Evolutionary conservation across 2,797 vertebrate species (phyloP).

Genomic region (Argya squamiceps): DNA sequence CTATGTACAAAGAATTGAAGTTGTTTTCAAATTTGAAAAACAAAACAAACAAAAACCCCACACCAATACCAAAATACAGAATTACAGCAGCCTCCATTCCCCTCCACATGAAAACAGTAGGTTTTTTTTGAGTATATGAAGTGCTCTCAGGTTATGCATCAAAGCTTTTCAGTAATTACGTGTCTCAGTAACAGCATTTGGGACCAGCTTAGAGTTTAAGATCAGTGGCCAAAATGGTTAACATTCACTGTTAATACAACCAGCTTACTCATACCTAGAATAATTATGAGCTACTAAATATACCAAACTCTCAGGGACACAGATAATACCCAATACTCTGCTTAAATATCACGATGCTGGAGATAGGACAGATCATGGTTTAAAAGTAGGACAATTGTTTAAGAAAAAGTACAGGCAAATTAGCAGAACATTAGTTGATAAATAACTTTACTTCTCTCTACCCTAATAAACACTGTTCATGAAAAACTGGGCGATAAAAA

Average conservation of each 20-base stretch:
- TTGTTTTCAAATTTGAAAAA: neutral
- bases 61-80: neutral
- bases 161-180: neutral
- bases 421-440: neutral
- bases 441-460: neutral
- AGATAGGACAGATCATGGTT: neutral
- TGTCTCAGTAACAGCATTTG: neutral
- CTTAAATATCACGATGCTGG: neutral
- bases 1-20: neutral
- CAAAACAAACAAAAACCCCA: neutral
- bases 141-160: neutral
- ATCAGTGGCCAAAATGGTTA: conserved; percentile 1
- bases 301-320: conserved; percentile 40
- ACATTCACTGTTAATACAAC: conserved; percentile 29
- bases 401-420: conserved; percentile 11
- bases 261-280: conserved; percentile 14
- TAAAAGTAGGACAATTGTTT: conserved; percentile 48
- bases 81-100: neutral
- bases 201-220: neutral
- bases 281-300: conserved; percentile 66
- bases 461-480: neutral
- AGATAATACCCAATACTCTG: conserved; percentile 46
- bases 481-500: neutral
- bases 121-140: neutral
- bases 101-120: neutral